phyloP scores from a whole-genome alignment of 2,888 invertebrate species.

The Agriotes lineatus region DNA sequence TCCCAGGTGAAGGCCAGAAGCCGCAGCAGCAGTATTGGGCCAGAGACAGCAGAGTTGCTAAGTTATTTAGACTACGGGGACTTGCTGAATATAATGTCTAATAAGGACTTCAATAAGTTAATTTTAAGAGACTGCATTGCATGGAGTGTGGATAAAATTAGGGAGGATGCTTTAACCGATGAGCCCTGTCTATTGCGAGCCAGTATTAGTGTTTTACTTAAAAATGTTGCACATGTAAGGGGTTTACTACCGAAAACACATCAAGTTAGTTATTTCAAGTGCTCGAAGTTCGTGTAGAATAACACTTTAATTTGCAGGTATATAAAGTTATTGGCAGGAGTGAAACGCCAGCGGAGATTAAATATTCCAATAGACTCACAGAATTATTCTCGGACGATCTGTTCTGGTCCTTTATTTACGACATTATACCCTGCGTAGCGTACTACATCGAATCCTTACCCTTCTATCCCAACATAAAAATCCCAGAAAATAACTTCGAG shows the following conservation, averaged over 20 bases:
- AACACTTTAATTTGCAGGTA: constrained; percentile 56
- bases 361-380: constrained; percentile 67
- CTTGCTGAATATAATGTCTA: constrained; percentile 68
- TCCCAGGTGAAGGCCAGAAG: constrained; percentile 73
- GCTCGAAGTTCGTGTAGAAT: too few species aligned
- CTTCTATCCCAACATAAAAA: constrained; percentile 63
- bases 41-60: constrained; percentile 72
- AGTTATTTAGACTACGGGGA: constrained; percentile 72
- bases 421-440: constrained; percentile 69
- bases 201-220: constrained; percentile 68
- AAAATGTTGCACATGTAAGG: constrained; percentile 69
- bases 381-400: constrained; percentile 68
- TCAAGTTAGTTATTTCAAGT: constrained; percentile 64
- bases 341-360: constrained; percentile 59
- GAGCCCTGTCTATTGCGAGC: constrained; percentile 69
- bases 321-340: constrained; percentile 60
- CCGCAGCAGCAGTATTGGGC: constrained; percentile 62
- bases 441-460: constrained; percentile 68
- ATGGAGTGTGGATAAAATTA: constrained; percentile 62
- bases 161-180: constrained; percentile 52
- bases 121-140: constrained; percentile 72
- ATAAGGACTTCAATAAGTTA: constrained; percentile 70
- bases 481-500: constrained; percentile 65
- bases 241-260: constrained; percentile 69
- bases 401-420: constrained; percentile 68